Conservation (phyloP, 2,888 invertebrate species). For the Hypena proboscidalis region DNA sequence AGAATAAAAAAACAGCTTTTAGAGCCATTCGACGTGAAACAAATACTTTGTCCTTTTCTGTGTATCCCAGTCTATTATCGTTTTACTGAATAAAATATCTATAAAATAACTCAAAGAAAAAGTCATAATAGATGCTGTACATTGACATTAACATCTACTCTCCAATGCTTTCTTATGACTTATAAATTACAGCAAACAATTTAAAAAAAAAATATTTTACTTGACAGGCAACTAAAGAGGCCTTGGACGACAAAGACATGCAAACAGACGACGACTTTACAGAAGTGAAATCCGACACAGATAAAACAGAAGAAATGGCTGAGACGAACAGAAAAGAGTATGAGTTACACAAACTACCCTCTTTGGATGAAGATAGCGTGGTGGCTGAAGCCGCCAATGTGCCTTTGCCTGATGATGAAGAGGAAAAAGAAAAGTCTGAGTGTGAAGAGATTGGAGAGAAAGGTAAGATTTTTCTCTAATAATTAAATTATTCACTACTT, state of each 20-base stretch:
- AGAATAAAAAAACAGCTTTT: too few species aligned
- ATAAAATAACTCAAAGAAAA: too few species aligned
- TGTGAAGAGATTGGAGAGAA: constrained; percentile 14
- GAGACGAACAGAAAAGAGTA: constrained; percentile 12
- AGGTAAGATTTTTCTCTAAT: constrained; percentile 12
- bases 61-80: too few species aligned
- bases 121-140: too few species aligned
- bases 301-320: constrained; percentile 25
- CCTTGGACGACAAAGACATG: constrained; percentile 66
- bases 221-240: constrained; percentile 56
- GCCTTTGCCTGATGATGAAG: constrained; percentile 36
- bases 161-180: too few species aligned
- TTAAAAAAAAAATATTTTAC: not conserved
- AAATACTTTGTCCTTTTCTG: too few species aligned
- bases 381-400: constrained; percentile 31
- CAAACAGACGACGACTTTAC: constrained; percentile 64
- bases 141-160: too few species aligned
- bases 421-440: constrained; percentile 18
- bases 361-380: constrained; percentile 24
- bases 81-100: too few species aligned
- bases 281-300: constrained; percentile 56
- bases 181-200: too few species aligned
- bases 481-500: too few species aligned
- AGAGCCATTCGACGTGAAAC: too few species aligned
- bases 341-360: constrained; percentile 12